phyloP scores from a whole-genome alignment of 2,113 vertebrate genomes.

The Haliaeetus leucogaster region DNA sequence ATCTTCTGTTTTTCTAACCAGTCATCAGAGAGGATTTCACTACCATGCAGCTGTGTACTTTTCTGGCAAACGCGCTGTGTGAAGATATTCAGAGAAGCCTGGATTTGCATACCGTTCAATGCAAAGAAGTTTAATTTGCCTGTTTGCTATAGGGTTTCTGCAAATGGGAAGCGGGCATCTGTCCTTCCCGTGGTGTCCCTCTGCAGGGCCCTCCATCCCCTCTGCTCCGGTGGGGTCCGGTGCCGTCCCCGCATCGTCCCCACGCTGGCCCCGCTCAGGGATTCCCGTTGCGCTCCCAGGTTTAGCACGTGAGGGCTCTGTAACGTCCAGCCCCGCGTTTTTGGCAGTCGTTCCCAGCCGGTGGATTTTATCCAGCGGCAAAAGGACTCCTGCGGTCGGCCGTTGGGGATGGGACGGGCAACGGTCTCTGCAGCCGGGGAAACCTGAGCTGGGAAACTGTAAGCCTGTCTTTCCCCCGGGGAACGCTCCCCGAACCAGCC shows the following conservation, averaged over 20 bases:
- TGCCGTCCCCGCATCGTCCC: not conserved
- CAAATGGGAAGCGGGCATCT: accelerated
- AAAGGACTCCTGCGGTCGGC: not conserved
- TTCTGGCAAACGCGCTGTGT: not conserved
- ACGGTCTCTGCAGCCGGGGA: not conserved
- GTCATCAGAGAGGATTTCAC: not conserved
- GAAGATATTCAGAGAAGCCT: not conserved
- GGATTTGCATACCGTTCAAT: accelerated
- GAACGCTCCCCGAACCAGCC: not conserved
- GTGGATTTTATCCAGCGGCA: not conserved
- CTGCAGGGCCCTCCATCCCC: not conserved
- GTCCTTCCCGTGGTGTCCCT: not conserved
- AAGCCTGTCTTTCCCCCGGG: not conserved
- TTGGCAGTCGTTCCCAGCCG: not conserved
- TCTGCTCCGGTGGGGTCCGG: not conserved
- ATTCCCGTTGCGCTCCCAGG: not conserved
- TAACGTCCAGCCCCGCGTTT: not conserved
- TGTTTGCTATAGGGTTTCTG: not conserved
- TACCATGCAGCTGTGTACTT: not conserved
- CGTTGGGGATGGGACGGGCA: not conserved
- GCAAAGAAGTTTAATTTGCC: not conserved
- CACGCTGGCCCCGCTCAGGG: accelerated
- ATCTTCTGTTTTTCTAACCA: not conserved
- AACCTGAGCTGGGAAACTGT: not conserved
- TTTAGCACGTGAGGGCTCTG: not conserved